Conservation (phyloP, 2,797 vertebrate species). For the Sebastes matsubarae region DNA sequence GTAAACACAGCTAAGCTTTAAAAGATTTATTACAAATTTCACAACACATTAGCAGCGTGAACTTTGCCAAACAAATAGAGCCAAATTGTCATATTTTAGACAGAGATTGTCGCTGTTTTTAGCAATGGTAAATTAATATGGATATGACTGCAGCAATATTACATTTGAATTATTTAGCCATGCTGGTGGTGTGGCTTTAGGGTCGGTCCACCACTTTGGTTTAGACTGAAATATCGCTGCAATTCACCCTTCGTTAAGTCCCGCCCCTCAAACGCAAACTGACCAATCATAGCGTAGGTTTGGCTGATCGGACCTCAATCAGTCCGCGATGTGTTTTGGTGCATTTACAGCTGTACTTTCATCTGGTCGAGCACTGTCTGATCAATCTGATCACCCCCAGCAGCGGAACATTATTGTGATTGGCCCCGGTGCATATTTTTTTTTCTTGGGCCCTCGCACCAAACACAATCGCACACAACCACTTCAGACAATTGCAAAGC, state of each 20-base stretch:
- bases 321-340: too few species aligned
- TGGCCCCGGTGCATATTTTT: too few species aligned
- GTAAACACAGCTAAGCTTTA: constrained; percentile 41
- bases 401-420: accelerated
- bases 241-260: not conserved
- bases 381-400: too few species aligned
- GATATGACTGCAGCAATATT: not conserved
- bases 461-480: too few species aligned
- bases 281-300: not conserved
- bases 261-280: not conserved
- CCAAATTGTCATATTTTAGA: not conserved
- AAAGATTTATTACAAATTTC: constrained; percentile 45
- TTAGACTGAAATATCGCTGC: not conserved
- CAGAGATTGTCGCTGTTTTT: not conserved
- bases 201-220: not conserved
- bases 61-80: constrained; percentile 16
- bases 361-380: too few species aligned
- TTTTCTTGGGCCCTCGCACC: too few species aligned
- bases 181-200: not conserved
- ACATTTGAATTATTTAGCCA: not conserved
- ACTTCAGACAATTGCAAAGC: too few species aligned
- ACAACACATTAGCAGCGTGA: constrained; percentile 24
- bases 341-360: too few species aligned
- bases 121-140: not conserved
- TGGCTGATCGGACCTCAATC: too few species aligned